Base-by-base conservation (phyloP, 2,113 vertebrate genomes). In the Petroica traversi region DNA sequence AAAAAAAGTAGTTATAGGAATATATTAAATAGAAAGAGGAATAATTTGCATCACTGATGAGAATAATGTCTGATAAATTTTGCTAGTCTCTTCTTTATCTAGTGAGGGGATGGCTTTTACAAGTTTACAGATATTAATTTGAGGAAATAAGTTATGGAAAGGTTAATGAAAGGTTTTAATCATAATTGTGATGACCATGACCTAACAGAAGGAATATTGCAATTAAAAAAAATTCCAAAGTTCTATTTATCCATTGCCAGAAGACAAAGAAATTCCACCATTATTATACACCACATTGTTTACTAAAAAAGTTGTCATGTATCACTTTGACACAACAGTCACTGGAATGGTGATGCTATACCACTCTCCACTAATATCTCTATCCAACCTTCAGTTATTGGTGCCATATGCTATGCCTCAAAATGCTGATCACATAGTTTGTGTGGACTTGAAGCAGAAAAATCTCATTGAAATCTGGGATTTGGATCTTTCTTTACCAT, bases 151-250 rank as follows among this genome's bases (percentile, higher is more conserved):
- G 91, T 96, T 94, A 95, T 20, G 87, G 93, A 92, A 97, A 97
- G 78, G 71, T 96, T 98, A 98, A 97, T 94, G 88, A 94, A 98
- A 97, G 52, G 71, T 92, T 97, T 96, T 86, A 93, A 78, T 95
- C 80, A 88, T 91, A 90, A 95, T 86, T 94, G 91, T 23, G 41
- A 92, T 94, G 92, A 72, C 91, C 36, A 43, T 41, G 82, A 94
- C 95, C 90, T 91, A 96, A 95, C 33, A 97, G 91, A 81, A 95
- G 79, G 45, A 94, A 78, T 34, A 46, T 88, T 48, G n/a, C 76
- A 95, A 91, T 97, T 95, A 89, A 63, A 96, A 96, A 91, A 63
- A 97, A 59, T 7, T 71, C 23, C 38, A 68, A 94, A 85, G 75
- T 96, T 94, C 48, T 96, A 92, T 96, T 97, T 98, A 95, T 89